Base-by-base conservation (phyloP, 2,888 invertebrate species). In the Cephus runcator region DNA sequence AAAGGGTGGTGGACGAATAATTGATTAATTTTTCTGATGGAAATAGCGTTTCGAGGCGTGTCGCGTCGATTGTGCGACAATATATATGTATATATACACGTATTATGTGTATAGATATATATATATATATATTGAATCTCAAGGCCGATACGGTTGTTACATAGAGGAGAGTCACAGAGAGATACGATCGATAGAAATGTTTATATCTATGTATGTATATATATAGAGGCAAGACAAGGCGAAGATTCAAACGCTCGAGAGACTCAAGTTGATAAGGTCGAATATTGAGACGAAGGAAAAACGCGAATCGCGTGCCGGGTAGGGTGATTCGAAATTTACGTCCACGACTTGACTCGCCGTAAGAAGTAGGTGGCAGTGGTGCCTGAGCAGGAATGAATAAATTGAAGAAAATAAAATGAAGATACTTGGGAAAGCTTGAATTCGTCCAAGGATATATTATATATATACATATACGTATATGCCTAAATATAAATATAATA, bases 131-230 rank as follows among this genome's bases (percentile, higher is more conserved):
- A 56, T 56, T 6, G 56, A 9, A 15, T 23, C 9, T 56, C 56
- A 56, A 23, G 56, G 56, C 23, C 9, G 56, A 56, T 56, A 56
- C 56, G 56, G 56, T 23, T 15, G 23, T 56, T 56, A 23, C 23
- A 23, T 9, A 23, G 56, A 56, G 56, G 9, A 56, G 56, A 56
- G 23, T 56, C 9, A 56, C 56, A 23, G 56, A 56, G 56, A 23
- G 56, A 56, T 15, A 23, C 56, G 56, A 23, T 56, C 56, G 56
- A 56, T 56, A 56, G 56, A 23, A 56, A 56, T 23, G 9, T 56
- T 56, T 56, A 56, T 56, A 56, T 56, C 23, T 23, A 69, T 76
- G 36, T 69, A 75, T 71, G 12, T 75, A 12, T 34, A 69, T 76
- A 76, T 69, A 75, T 73, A 73, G 23, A 73, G 23, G 56, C 56